Base-by-base conservation (phyloP, 2,888 invertebrate species). In the Aquatica leii region DNA sequence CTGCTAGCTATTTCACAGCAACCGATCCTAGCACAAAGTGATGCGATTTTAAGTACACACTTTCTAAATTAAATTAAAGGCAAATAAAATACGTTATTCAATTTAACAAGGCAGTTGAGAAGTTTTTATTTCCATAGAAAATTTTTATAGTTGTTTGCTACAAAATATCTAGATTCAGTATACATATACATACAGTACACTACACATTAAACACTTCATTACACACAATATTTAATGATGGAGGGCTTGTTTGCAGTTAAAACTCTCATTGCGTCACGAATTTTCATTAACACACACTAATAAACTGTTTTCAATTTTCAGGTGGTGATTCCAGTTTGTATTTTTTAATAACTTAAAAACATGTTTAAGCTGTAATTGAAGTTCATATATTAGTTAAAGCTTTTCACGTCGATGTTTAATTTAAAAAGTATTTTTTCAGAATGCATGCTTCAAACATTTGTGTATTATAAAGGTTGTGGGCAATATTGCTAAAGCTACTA, bases 321-420 rank as follows among this genome's bases (percentile, higher is more conserved):
- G 73, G 73, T 74, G 73, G 71, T 67, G 72, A 67, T 69, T 65
- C 67, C 66, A 62, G 62, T 63, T 62, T 62, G 59, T 58, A 61
- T 49, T 54, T 48, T 56, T 41, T 9, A 41, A 46, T 59, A 59
- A 24, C 46, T 64, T 56, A 56, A 49, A 62, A 41, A 58, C 50
- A 58, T 61, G 70, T 66, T 72, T 66, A 69, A 74, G 78, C 76
- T 77, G 78, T 78, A 77, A 78, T 78, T 77, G 77, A 77, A 78
- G 77, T 78, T 78, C 69, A 60, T 66, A 57, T 69, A 59, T 61
- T 43, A 61, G 17, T 69, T 62, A 56, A 35, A 57, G 69, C 69
- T 71, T 71, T 72, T 53, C 62, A 67, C 71, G 69, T 72, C 52
- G 58, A 58, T 61, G 57, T 63, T 55, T 40, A 24, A 24, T 65